Percentiles rank a stretch among this genome's conserved stretches.
These are phyloP conservation scores for Prolemur simus DNA, from an alignment of 2,113 vertebrate genomes.

Conservation along the genomic window DNA sequence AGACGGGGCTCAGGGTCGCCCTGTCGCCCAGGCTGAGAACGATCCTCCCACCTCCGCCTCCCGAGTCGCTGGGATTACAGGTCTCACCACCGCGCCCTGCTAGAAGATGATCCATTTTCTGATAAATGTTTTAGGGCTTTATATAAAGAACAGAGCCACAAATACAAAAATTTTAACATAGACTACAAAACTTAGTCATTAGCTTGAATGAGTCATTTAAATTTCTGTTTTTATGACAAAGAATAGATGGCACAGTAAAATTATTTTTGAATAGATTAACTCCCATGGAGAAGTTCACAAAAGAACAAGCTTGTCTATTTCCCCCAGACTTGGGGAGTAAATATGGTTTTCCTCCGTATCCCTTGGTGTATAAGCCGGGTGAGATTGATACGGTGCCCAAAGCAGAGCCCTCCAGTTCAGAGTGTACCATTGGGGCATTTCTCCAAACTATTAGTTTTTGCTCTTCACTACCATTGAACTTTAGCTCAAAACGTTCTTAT, in stretches of 20 bases:
- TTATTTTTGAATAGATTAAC: background rate
- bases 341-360: background rate
- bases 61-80: too few species aligned
- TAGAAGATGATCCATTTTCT: background rate
- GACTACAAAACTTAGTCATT: background rate
- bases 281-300: background rate
- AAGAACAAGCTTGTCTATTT: background rate
- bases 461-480: background rate
- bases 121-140: background rate
- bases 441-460: background rate
- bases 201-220: background rate
- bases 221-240: background rate
- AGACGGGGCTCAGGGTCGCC: too few species aligned
- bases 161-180: background rate
- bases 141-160: background rate
- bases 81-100: too few species aligned
- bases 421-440: background rate
- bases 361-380: background rate
- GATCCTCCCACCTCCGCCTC: too few species aligned
- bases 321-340: background rate
- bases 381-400: background rate
- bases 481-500: background rate
- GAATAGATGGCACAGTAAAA: background rate
- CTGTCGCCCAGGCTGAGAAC: too few species aligned
- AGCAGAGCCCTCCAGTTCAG: background rate